Evolutionary conservation across 1,140 invertebrate species (phyloP).

Genomic region (Drosophila lowei): DNA sequence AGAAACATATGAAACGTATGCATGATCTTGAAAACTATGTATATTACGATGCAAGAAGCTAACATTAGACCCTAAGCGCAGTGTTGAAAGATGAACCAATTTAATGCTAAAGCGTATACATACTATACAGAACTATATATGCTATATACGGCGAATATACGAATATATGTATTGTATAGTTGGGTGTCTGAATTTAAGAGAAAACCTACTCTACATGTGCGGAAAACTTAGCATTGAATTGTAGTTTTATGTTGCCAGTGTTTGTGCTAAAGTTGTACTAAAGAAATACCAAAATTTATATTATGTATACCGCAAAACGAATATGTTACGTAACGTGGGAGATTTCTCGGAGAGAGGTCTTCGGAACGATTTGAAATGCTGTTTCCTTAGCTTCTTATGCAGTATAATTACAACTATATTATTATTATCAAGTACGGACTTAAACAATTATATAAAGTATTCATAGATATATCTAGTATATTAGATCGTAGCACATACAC

Average conservation of each 20-base stretch:
- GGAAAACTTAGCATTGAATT: slow-evolving; percentile 27
- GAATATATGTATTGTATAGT: slow-evolving; percentile 14
- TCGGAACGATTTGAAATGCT: slow-evolving; percentile 44
- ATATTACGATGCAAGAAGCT: slow-evolving; percentile 25
- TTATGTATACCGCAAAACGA: slow-evolving; percentile 12
- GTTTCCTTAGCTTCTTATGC: slow-evolving; percentile 70
- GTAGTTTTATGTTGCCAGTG: slow-evolving; percentile 43
- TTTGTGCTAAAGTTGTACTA: slow-evolving; percentile 8
- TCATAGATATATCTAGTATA: slow-evolving; percentile 63
- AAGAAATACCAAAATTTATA: too few relatives aligned
- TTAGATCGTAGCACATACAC: slow-evolving; percentile 60
- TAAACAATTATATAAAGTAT: slow-evolving; percentile 56
- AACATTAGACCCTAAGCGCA: slow-evolving; percentile 59
- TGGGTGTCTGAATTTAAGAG: slow-evolving; percentile 20
- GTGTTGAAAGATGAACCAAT: slow-evolving; percentile 61
- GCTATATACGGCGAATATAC: background rate
- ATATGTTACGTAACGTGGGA: slow-evolving; percentile 15
- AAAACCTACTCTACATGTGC: slow-evolving; percentile 10
- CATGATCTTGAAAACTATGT: slow-evolving; percentile 16
- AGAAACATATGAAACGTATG: slow-evolving; percentile 12
- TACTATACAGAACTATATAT: background rate
- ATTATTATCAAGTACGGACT: slow-evolving; percentile 24
- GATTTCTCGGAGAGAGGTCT: slow-evolving; percentile 18
- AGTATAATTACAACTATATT: slow-evolving; percentile 50
- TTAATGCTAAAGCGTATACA: slow-evolving; percentile 23